Base-by-base conservation (phyloP, 2,888 invertebrate genomes). In the Andrena bicolor region DNA sequence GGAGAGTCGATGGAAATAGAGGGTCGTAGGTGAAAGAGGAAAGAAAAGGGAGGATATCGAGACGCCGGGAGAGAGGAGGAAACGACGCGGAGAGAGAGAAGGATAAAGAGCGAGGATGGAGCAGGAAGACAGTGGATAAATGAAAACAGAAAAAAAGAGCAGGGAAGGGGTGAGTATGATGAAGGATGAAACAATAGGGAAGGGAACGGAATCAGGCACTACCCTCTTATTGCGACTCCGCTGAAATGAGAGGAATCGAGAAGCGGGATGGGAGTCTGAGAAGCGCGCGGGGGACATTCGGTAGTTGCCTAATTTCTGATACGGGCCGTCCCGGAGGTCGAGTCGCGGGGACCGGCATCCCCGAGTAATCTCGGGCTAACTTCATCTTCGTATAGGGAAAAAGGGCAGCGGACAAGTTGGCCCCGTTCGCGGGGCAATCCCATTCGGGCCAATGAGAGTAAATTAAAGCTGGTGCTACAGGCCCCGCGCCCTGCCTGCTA, bases 251-350 rank as follows among this genome's bases (percentile, higher is more conserved):
- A 69, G 60, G 26, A 58, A 61, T 8, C 61, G 63, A 51, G 58
- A 20, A 23, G 10, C 3, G 26, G 23, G 26, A 56, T 2, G 51
- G 10, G 10, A 48, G 41, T 16, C 28, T 53, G n/a, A 61, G 65
- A 28, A 23, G 30, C 61, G 35, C 10, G 35, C 49, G 23, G 23
- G 26, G 23, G 13, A 77, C 80, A 78, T 87, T 78, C 84, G 82
- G 83, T 84, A 78, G 86, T 80, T 87, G 85, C 86, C 89, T 90
- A 91, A 91, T 91, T 90, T 88, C 87, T 88, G 83, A 89, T 89
- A 89, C 87, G 85, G 82, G 84, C 79, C 86, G 76, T 63, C 68
- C 48, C 70, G 73, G 76, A 63, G 74, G 65, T 70, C 78, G 74
- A 73, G 74, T 61, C 10, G 23, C 51, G 20, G 58, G 66, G 66